phyloP scores from a whole-genome alignment of 2,797 vertebrate genomes.

The Phataginus tricuspis region DNA sequence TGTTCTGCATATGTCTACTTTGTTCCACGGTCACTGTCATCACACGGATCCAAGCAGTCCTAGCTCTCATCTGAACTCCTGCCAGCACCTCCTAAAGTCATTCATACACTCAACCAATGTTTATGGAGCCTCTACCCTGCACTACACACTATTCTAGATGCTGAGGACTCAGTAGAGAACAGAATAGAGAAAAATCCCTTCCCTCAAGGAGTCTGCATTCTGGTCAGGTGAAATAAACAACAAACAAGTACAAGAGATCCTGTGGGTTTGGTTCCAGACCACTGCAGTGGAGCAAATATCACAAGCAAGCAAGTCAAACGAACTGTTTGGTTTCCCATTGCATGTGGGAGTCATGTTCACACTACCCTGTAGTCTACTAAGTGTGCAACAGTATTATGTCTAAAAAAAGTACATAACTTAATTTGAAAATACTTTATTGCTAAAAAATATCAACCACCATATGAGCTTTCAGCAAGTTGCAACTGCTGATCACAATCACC shows the following conservation, averaged over 20 bases:
- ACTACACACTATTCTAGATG: not conserved
- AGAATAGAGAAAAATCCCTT: not conserved
- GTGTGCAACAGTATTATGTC: too few species aligned
- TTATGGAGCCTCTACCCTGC: not conserved
- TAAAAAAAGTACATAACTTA: too few species aligned
- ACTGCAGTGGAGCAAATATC: too few species aligned
- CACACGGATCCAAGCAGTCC: not conserved
- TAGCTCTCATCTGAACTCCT: not conserved
- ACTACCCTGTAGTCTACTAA: too few species aligned
- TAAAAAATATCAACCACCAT: too few species aligned
- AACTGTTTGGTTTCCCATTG: too few species aligned
- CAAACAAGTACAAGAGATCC: not conserved
- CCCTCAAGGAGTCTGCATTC: not conserved
- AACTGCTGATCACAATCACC: too few species aligned
- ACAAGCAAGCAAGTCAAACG: too few species aligned
- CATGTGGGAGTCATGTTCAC: too few species aligned
- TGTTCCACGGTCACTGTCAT: not conserved
- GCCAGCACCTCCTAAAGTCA: not conserved
- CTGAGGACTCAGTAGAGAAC: not conserved
- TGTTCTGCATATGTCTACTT: not conserved
- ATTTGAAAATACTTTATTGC: too few species aligned
- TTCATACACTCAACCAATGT: not conserved
- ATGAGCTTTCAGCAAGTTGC: too few species aligned
- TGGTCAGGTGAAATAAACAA: not conserved
- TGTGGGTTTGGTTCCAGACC: too few species aligned